Base-by-base conservation (phyloP, 2,888 invertebrate genomes). In the Stenolophus ochropezus region DNA sequence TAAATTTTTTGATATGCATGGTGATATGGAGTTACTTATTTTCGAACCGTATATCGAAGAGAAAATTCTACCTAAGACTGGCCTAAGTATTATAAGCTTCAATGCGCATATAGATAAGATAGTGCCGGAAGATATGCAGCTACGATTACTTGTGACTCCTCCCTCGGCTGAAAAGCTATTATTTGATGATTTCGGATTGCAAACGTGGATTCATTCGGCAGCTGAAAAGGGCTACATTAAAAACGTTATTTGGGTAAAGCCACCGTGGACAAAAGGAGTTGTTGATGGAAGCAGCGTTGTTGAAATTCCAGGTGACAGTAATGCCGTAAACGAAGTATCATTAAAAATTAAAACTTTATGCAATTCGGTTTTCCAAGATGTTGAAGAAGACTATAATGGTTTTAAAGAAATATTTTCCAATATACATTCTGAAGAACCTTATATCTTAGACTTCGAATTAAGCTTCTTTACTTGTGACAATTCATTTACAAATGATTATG, bases 191-290 rank as follows among this genome's bases (percentile, higher is more conserved):
- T 88, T 96, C 84, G 95, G 96, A 88, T 96, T 96, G 86, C 96
- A 96, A 89, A 96, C 95, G 89, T 97, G 96, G 96, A 95, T 97
- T 61, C 90, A 96, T 86, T 96, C 96, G 0, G 93, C 94, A 11
- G 92, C 92, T n/a, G 96, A 94, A 86, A 94, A 95, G 8, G 96
- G 96, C 0, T 94, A 96, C 87, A 91, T 96, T 47, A 91, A 90
- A 80, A 92, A 92, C 75, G 89, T 96, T 21, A 90, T 95, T 73
- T 97, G 97, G 96, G 88, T 96, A 20, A 95, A 95, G 86, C 96
- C 96, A 69, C 94, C 94, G 0, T 97, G 96, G 96, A 93, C 96
- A 75, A 91, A 91, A 84, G 96, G 96, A 88, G 93, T 96, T 86
- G 87, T 90, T 0, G 93, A 94, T 83, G 94, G 94, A 25, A 58